phyloP scores from a whole-genome alignment of 2,113 vertebrate species.

The Pogona vitticeps region DNA sequence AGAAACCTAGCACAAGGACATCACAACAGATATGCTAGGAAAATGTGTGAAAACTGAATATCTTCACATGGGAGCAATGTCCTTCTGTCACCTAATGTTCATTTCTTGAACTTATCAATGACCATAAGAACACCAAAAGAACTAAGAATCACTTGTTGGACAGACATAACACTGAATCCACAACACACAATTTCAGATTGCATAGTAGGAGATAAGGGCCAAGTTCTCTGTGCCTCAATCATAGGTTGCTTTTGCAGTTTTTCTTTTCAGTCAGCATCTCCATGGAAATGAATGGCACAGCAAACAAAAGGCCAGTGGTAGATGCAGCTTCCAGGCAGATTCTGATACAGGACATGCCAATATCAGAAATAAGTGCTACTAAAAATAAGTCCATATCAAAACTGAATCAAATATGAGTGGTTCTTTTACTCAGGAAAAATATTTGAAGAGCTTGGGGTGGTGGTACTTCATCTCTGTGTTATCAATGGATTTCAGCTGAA shows the following conservation, averaged over 20 bases:
- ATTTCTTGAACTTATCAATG: background rate
- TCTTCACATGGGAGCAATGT: background rate
- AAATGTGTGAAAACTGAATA: background rate
- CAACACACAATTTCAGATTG: background rate
- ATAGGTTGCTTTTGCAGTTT: background rate
- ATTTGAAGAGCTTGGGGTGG: background rate
- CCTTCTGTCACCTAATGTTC: background rate
- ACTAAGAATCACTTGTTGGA: background rate
- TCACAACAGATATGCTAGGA: background rate
- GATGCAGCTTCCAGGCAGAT: background rate
- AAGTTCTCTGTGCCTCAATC: background rate
- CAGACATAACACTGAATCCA: background rate
- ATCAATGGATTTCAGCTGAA: no score
- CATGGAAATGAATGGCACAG: constrained; percentile 3
- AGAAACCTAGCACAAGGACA: background rate
- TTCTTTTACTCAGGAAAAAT: background rate
- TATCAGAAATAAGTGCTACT: background rate
- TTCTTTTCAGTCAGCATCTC: background rate
- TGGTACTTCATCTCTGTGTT: no score
- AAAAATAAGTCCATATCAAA: background rate
- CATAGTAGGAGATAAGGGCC: background rate
- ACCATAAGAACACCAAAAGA: background rate
- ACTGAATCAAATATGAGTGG: background rate
- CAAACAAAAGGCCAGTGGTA: background rate
- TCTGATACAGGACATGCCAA: background rate